Percentiles rank a stretch among this genome's conserved stretches.
Evolutionary conservation across 2,888 invertebrate genomes (phyloP).

Genomic region (Himalopsyche kuldschensis): DNA sequence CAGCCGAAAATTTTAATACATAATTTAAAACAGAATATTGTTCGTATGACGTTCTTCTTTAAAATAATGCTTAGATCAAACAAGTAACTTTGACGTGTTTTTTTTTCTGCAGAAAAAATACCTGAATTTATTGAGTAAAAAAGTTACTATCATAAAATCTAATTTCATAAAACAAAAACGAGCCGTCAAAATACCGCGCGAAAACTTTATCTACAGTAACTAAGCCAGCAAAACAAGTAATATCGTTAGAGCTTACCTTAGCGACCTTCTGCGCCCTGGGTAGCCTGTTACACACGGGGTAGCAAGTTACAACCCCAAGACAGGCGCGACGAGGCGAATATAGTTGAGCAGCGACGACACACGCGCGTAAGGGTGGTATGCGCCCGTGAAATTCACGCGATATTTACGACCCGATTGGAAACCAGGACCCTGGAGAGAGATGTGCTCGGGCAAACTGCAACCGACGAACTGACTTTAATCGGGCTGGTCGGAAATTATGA

Average conservation of each 20-base stretch:
- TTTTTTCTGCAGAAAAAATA: too few species aligned
- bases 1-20: too few species aligned
- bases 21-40: too few species aligned
- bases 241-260: constrained; percentile 15
- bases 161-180: background rate
- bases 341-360: too few species aligned
- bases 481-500: constrained; percentile 34
- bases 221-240: background rate
- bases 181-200: background rate
- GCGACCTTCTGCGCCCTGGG: constrained; percentile 51
- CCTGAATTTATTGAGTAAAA: too few species aligned
- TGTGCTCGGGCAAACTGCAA: constrained; percentile 26
- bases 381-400: constrained; percentile 39
- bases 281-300: constrained; percentile 56
- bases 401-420: background rate
- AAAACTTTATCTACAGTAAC: background rate
- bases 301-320: constrained; percentile 46
- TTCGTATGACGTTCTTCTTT: too few species aligned
- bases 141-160: too few species aligned
- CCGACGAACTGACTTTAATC: constrained; percentile 24
- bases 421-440: background rate
- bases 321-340: constrained; percentile 43
- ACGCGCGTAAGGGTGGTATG: constrained; percentile 50
- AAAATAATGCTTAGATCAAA: too few species aligned
- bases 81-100: too few species aligned